phyloP scores from a whole-genome alignment of 2,888 invertebrate species.

The Campoplex capitator region DNA sequence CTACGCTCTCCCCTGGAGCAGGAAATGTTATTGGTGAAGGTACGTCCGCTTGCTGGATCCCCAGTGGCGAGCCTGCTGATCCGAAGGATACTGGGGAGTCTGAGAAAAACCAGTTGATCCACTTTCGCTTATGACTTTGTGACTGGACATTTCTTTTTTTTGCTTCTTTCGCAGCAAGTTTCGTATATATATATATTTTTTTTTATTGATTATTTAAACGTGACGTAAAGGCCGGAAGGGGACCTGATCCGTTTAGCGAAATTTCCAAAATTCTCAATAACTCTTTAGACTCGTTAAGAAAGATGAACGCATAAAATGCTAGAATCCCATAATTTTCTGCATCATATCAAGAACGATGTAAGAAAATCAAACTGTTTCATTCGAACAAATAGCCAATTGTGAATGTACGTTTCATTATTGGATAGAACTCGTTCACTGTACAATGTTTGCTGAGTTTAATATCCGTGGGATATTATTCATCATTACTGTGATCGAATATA shows the following conservation, averaged over 20 bases:
- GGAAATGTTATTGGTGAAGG: constrained; percentile 84
- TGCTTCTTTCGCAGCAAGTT: background rate
- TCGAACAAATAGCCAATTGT: background rate
- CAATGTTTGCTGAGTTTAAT: constrained; percentile 21
- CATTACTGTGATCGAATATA: constrained; percentile 33
- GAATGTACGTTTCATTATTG: background rate
- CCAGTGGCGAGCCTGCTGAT: constrained; percentile 83
- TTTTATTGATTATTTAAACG: background rate
- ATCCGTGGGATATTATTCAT: constrained; percentile 30
- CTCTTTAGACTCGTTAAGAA: background rate
- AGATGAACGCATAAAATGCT: background rate
- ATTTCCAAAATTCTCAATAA: background rate
- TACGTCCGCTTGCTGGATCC: constrained; percentile 82
- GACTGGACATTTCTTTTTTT: constrained; percentile 32
- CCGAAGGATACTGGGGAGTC: constrained; percentile 84
- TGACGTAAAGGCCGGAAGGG: background rate
- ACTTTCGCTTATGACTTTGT: constrained; percentile 61
- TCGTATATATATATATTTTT: background rate
- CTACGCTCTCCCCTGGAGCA: constrained; percentile 93
- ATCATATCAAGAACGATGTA: background rate
- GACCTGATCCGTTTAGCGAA: background rate
- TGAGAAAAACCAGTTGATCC: constrained; percentile 75
- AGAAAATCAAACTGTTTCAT: background rate
- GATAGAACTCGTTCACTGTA: constrained; percentile 25
- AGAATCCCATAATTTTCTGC: no score